Conservation (phyloP, 2,888 invertebrate genomes). For the Apodemia duryi region DNA sequence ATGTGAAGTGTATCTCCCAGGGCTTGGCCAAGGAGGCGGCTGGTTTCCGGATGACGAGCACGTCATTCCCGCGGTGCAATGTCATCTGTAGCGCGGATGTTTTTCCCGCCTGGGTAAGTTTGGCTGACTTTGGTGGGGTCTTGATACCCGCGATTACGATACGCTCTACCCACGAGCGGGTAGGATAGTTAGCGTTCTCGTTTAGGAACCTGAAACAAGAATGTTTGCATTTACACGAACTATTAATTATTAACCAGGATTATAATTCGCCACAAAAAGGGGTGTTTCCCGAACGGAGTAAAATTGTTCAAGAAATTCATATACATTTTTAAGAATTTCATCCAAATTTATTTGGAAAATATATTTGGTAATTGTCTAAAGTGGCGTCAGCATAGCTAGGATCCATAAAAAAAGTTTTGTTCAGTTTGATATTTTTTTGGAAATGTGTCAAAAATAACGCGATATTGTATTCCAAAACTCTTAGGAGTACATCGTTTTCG, state of each 20-base stretch:
- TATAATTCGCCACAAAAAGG: background rate
- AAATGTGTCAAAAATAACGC: too few species aligned
- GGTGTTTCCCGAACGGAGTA: background rate
- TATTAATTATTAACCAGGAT: too few species aligned
- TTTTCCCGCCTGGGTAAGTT: conserved; percentile 74
- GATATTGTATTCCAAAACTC: too few species aligned
- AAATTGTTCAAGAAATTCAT: too few species aligned
- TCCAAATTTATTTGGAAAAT: too few species aligned
- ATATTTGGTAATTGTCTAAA: too few species aligned
- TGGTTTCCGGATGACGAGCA: conserved; percentile 91
- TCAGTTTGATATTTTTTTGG: too few species aligned
- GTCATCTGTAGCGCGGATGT: conserved; percentile 82
- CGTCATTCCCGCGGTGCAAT: conserved; percentile 82
- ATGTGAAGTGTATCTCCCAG: conserved; percentile 83
- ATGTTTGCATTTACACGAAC: too few species aligned
- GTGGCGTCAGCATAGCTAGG: too few species aligned
- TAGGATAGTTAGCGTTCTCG: conserved; percentile 82
- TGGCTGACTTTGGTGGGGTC: conserved; percentile 83
- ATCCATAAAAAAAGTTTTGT: too few species aligned
- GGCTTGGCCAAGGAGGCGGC: conserved; percentile 88
- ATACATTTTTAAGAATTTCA: too few species aligned
- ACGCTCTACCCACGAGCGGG: conserved; percentile 93
- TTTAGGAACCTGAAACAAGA: conserved; percentile 72
- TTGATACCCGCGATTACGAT: conserved; percentile 90
- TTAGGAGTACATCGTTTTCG: too few species aligned